Evolutionary conservation across 2,797 vertebrate species (phyloP).

Genomic region (Sorex maritimensis): DNA sequence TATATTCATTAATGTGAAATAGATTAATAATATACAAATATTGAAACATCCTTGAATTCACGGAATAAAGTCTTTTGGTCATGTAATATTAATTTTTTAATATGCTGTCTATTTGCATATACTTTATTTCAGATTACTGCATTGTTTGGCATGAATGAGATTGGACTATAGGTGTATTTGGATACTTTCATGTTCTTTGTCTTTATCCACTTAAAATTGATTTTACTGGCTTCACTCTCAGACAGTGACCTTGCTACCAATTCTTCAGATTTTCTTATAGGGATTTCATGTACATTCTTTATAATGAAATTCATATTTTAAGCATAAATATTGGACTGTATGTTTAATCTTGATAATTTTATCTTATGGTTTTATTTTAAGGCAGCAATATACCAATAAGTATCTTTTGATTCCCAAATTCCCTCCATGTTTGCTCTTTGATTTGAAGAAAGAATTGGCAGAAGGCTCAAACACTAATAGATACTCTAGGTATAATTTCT

Average conservation of each 20-base stretch:
- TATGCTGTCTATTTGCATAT: constrained; percentile 64
- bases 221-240: constrained; percentile 2
- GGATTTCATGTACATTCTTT: background rate
- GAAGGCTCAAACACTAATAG: background rate
- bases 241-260: background rate
- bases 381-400: constrained; percentile 23
- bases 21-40: constrained; percentile 74
- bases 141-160: background rate
- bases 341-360: constrained; percentile 35
- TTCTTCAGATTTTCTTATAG: background rate
- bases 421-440: background rate
- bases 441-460: constrained; percentile 32
- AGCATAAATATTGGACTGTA: constrained; percentile 36
- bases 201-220: constrained; percentile 5
- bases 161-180: background rate
- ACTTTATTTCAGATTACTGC: constrained; percentile 68
- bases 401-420: constrained; percentile 61
- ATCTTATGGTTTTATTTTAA: constrained; percentile 40
- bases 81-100: constrained; percentile 79
- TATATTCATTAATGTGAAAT: constrained; percentile 66
- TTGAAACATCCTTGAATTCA: constrained; percentile 61
- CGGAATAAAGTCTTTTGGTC: constrained; percentile 60
- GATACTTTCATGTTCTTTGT: background rate
- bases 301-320: constrained; percentile 55
- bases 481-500: background rate